These are phyloP conservation scores for Pygoscelis antarcticus DNA, from an alignment of 2,113 vertebrate genomes.

Conservation along the genomic window DNA sequence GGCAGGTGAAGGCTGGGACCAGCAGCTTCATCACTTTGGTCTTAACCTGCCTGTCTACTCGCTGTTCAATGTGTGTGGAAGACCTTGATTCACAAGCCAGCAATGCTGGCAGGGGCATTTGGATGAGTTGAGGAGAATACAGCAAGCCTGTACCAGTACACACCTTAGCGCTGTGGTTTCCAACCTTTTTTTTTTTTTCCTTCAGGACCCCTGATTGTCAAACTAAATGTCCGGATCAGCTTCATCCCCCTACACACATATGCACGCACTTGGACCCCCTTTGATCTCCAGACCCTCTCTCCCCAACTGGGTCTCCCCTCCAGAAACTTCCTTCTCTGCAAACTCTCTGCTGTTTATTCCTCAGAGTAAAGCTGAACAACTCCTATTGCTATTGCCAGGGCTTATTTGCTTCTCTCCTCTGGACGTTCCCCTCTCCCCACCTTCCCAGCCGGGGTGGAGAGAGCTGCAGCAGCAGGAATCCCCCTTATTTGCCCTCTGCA, in stretches of 20 bases:
- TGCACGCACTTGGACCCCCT: accelerated
- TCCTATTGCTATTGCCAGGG: background rate
- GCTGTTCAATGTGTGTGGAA: background rate
- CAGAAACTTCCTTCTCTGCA: background rate
- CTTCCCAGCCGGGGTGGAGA: background rate
- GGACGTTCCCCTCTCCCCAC: background rate
- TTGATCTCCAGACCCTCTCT: background rate
- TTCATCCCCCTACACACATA: background rate
- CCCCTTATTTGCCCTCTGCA: background rate
- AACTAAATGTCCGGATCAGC: background rate
- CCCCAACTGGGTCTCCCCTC: background rate
- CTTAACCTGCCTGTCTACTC: background rate
- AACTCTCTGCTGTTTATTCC: background rate
- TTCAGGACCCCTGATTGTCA: background rate
- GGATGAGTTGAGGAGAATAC: background rate
- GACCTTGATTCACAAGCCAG: background rate
- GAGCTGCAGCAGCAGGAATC: background rate
- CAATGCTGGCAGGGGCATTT: background rate
- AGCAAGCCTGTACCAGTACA: background rate
- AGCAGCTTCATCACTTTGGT: background rate
- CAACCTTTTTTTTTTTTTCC: background rate
- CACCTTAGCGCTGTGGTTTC: background rate
- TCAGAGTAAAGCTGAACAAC: background rate
- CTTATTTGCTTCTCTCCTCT: background rate
- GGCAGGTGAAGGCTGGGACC: conserved; percentile 12